Base-by-base conservation (phyloP, 2,113 vertebrate species). In the Notothenia coriiceps region DNA sequence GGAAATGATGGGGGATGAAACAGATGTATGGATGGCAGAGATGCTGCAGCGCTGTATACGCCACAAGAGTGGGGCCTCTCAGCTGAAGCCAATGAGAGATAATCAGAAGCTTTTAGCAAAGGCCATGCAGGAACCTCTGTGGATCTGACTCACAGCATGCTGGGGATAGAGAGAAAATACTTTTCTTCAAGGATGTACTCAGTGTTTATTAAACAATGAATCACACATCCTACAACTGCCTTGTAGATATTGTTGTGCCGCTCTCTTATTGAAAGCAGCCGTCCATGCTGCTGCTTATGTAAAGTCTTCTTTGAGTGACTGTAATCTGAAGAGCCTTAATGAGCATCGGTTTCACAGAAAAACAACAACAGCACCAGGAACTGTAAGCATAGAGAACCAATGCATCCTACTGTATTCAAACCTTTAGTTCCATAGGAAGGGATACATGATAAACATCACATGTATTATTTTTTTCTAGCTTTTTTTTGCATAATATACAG, bases 141-240 rank as follows among this genome's bases (percentile, higher is more conserved):
- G 67, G 85, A 59, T 75, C 46, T 79, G 75, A 79, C 74, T 79
- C 87, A 79, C 57, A 68, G 59, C 62, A 51, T 18, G 68, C 43
- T 20, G 20, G 29, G 54, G 74, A 70, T 77, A 76, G 66, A 80
- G 63, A 20, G 63, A 14, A 72, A 78, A 83, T 63, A 51, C 25
- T 75, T 67, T 18, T 73, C 67, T 76, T 79, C 56, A 67, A 77
- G 70, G 64, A 77, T 84, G 72, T 62, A 46, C 69, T 73, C 59
- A 25, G 59, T 85, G 77, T 83, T 92, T 86, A 89, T 83, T 83
- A 87, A 89, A 90, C 84, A 78, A 49, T 80, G 86, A 83, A 71
- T 83, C 77, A 80, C 66, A 67, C 51, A 61, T 85, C 35, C 57
- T 65, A 61, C 44, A 44, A 70, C 67, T 65, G 71, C 74, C 44